phyloP scores from a whole-genome alignment of 92 coral and sea anemone species.

The Metridium senile region DNA sequence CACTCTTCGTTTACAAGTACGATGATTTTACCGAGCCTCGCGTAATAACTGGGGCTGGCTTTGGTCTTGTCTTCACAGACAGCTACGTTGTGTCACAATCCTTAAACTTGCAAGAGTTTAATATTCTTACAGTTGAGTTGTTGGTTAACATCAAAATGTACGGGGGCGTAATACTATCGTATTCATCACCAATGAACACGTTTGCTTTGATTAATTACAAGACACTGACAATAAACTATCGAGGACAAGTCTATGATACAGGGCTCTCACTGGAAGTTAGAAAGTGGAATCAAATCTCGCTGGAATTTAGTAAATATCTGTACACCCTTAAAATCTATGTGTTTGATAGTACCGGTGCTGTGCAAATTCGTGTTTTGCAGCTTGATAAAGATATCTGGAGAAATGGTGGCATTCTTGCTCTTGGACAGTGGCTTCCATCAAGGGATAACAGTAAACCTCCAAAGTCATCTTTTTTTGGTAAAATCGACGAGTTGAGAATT shows the following conservation, averaged over 20 bases:
- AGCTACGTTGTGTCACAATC: conserved; percentile 46
- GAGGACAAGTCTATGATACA: conserved; percentile 32
- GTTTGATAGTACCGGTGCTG: conserved; percentile 38
- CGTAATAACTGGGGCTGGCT: conserved; percentile 47
- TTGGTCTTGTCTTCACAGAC: conserved; percentile 46
- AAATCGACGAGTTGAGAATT: conserved; percentile 60
- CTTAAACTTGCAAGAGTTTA: conserved; percentile 32
- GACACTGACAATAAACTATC: conserved; percentile 38
- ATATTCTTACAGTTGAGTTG: conserved; percentile 50
- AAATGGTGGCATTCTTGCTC: conserved; percentile 48
- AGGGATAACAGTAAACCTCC: conserved; percentile 35
- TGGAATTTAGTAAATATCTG: conserved; percentile 38
- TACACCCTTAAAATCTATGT: conserved; percentile 46
- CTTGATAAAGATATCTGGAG: conserved; percentile 35
- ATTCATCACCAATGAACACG: conserved; percentile 28
- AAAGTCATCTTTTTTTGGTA: conserved; percentile 39
- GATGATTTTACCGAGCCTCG: conserved; percentile 36
- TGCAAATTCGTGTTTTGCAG: conserved; percentile 41
- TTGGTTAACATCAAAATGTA: conserved; percentile 45
- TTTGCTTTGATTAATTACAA: conserved; percentile 45
- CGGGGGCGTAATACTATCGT: conserved; percentile 60
- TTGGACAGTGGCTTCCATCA: conserved; percentile 68
- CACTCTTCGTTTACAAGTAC: conserved; percentile 51
- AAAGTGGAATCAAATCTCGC: conserved; percentile 61
- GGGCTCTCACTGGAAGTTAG: conserved; percentile 33